Conservation (phyloP, 2,113 vertebrate species). For the Amazona vittata region DNA sequence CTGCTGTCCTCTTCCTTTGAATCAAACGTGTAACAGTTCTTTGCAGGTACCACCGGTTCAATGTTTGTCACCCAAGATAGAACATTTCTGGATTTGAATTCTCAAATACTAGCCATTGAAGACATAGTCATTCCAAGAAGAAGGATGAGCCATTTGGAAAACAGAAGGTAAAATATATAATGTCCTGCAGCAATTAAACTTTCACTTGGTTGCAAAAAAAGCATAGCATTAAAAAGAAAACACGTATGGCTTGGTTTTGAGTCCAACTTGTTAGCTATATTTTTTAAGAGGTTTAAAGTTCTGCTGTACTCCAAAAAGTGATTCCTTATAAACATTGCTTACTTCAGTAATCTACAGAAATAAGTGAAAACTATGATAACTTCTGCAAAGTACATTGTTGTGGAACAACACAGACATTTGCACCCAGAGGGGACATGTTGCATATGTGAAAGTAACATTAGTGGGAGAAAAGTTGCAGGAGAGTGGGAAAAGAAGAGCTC, state of each 20-base stretch:
- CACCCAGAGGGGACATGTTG: not conserved
- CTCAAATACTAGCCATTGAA: not conserved
- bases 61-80: not conserved
- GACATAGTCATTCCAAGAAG: not conserved
- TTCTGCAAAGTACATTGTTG: not conserved
- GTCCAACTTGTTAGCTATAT: not conserved
- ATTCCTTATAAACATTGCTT: not conserved
- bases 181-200: not conserved
- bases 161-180: not conserved
- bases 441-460: not conserved
- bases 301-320: not conserved
- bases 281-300: not conserved
- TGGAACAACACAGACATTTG: not conserved
- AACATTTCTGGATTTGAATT: not conserved
- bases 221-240: not conserved
- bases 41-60: not conserved
- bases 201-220: not conserved
- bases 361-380: not conserved
- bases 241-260: not conserved
- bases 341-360: not conserved
- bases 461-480: not conserved
- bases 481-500: not conserved
- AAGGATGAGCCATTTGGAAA: not conserved
- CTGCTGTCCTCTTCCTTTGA: not conserved
- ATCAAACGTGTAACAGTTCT: not conserved